Base-by-base conservation (phyloP, 2,797 vertebrate species). In the Crocodylus rhombifer region DNA sequence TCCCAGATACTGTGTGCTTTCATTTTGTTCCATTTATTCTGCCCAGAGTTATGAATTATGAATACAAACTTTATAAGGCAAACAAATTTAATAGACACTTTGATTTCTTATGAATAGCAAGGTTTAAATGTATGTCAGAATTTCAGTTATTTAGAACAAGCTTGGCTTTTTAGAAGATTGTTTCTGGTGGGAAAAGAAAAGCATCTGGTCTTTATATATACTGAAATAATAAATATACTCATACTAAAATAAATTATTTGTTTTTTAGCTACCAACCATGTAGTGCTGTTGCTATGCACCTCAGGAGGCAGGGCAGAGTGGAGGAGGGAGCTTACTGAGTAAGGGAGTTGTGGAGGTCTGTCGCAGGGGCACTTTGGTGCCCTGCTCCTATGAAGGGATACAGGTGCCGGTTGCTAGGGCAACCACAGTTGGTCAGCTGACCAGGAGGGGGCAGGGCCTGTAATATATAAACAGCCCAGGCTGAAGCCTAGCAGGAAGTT, bases 31-130 rank as follows among this genome's bases (percentile, higher is more conserved):
- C 58, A 91, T 95, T 92, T 51, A 51, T 51, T 51, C 92, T 88
- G 77, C 55, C 84, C 91, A 93, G 89, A 95, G 80, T 94, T 93
- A 93, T 64, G 84, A 90, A 90, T 91, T 51, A 51, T 51, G 42
- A 51, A 51, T 51, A 75, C 77, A 82, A 67, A 86, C 81, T 73
- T 62, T 88, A 88, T 77, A 92, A 17, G 17, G 30, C 65, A 93
- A 75, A 81, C 14, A 69, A 13, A 88, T 51, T 74, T 62, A 92
- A 91, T 82, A 84, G 71, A 75, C 90, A 73, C 83, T 89, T 84
- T 80, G 58, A 76, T 86, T 77, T 91, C 1, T 86, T 92, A 36
- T 57, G 56, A 84, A 78, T 61, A 51, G 87, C 73, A 78, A 25
- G 83, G 20, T 91, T 84, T 81, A 74, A 71, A 80, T 71, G 15